These are phyloP conservation scores for Phasianus colchicus DNA, from an alignment of 2,113 vertebrate genomes.

Conservation along the genomic window DNA sequence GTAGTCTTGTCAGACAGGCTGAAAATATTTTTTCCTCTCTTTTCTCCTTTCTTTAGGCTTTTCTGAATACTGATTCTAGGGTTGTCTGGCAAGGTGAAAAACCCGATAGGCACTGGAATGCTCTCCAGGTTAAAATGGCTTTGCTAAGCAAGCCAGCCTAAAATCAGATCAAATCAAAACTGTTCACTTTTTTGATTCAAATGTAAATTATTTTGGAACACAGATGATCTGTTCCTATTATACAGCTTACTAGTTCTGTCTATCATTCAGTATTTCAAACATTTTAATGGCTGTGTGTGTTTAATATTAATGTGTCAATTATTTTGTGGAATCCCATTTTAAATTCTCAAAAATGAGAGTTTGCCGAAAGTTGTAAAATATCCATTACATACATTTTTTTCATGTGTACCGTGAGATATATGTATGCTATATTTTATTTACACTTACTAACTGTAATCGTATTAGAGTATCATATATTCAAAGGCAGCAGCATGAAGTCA, in stretches of 20 bases:
- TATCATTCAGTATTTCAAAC: neutral
- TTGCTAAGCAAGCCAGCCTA: conserved; percentile 9
- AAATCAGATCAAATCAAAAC: neutral
- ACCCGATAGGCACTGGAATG: neutral
- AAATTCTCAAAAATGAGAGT: neutral
- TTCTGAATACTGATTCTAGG: conserved; percentile 71
- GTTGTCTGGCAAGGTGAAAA: conserved; percentile 50
- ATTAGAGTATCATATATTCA: conserved; percentile 57
- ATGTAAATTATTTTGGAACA: neutral
- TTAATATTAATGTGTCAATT: neutral
- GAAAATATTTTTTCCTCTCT: conserved; percentile 80
- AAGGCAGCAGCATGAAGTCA: conserved; percentile 71
- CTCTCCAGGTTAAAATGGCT: conserved; percentile 54
- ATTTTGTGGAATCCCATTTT: conserved; percentile 4
- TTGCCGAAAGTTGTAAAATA: neutral
- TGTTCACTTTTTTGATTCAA: neutral
- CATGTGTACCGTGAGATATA: neutral
- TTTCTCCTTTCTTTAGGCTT: conserved; percentile 58
- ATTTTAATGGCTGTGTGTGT: neutral
- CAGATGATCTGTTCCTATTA: neutral
- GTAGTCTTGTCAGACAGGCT: conserved; percentile 79
- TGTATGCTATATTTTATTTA: neutral
- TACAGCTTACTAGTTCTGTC: neutral
- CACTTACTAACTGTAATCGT: neutral
- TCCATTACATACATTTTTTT: neutral